These are phyloP conservation scores for Atta cephalotes DNA, from an alignment of 1,140 invertebrate species.

Conservation along the genomic window DNA sequence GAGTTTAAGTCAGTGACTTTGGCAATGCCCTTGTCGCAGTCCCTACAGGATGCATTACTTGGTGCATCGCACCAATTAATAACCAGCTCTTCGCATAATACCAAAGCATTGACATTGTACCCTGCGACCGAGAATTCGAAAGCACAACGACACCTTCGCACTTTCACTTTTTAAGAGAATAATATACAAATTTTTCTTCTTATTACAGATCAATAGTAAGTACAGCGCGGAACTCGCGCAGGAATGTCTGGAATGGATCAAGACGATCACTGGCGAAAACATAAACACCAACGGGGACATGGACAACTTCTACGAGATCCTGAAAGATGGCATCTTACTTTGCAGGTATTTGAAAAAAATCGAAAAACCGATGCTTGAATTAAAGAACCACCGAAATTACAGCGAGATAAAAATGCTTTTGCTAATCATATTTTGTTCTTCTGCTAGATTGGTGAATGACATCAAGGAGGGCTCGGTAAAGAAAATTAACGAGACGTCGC, in stretches of 20 bases:
- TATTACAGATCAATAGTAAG: slow-evolving; percentile 96
- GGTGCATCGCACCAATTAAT: slow-evolving; percentile 79
- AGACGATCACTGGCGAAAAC: slow-evolving; percentile 92
- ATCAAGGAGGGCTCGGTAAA: slow-evolving; percentile 93
- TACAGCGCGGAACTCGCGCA: slow-evolving; percentile 97
- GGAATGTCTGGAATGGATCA: slow-evolving; percentile 97
- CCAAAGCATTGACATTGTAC: neutral
- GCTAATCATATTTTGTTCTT: neutral
- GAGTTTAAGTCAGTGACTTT: slow-evolving; percentile 80
- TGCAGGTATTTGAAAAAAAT: slow-evolving; percentile 90
- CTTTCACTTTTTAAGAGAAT: neutral
- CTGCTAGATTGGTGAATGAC: slow-evolving; percentile 89
- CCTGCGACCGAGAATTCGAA: neutral
- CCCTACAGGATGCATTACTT: slow-evolving; percentile 83
- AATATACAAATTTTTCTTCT: slow-evolving; percentile 57
- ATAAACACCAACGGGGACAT: slow-evolving; percentile 94
- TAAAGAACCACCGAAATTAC: neutral
- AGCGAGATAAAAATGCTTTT: neutral
- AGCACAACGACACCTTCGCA: neutral
- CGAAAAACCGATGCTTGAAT: neutral
- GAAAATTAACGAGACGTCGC: slow-evolving; percentile 94
- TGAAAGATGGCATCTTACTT: slow-evolving; percentile 94
- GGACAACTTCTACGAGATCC: slow-evolving; percentile 96
- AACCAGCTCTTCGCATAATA: slow-evolving; percentile 61
- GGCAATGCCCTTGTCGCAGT: slow-evolving; percentile 71